phyloP scores from a whole-genome alignment of 2,888 invertebrate genomes.

The Ormyrus labotus region DNA sequence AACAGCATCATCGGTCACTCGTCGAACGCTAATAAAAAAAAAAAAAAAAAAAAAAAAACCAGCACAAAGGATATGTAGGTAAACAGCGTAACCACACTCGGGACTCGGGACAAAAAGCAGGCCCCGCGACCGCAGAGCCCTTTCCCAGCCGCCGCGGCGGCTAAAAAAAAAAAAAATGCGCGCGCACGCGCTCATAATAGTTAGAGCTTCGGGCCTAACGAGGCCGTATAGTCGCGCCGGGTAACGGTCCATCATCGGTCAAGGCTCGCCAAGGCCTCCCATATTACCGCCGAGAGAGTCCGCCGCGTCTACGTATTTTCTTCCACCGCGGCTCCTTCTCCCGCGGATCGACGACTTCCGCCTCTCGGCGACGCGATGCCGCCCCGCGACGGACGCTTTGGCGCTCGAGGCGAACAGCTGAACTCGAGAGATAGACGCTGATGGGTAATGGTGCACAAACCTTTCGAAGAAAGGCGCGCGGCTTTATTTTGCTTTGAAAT shows the following conservation, averaged over 20 bases:
- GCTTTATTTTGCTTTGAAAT: too few species aligned
- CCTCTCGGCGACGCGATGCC: conserved; percentile 2
- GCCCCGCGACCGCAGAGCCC: background rate
- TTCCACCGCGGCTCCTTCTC: conserved; percentile 56
- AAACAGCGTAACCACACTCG: too few species aligned
- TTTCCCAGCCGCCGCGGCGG: background rate
- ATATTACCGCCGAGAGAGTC: conserved; percentile 25
- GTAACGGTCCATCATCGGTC: conserved; percentile 70
- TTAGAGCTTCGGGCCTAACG: too few species aligned
- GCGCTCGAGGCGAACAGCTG: too few species aligned
- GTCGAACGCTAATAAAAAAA: too few species aligned
- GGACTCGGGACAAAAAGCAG: too few species aligned
- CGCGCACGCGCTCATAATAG: background rate
- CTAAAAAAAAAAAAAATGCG: background rate
- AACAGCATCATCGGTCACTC: too few species aligned
- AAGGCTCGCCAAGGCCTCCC: conserved; percentile 73
- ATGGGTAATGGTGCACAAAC: too few species aligned
- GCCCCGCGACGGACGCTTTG: background rate
- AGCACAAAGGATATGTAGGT: too few species aligned
- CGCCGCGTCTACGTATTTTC: conserved; percentile 32
- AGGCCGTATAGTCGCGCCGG: conserved; percentile 58
- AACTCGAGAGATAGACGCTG: too few species aligned
- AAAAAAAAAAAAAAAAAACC: too few species aligned
- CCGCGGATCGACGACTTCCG: conserved; percentile 42
- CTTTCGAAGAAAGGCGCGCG: too few species aligned